Percentiles rank a stretch among this genome's conserved stretches.
These are phyloP conservation scores for Phoxinus dragarum DNA, from an alignment of 2,797 vertebrate genomes.

Conservation along the genomic window DNA sequence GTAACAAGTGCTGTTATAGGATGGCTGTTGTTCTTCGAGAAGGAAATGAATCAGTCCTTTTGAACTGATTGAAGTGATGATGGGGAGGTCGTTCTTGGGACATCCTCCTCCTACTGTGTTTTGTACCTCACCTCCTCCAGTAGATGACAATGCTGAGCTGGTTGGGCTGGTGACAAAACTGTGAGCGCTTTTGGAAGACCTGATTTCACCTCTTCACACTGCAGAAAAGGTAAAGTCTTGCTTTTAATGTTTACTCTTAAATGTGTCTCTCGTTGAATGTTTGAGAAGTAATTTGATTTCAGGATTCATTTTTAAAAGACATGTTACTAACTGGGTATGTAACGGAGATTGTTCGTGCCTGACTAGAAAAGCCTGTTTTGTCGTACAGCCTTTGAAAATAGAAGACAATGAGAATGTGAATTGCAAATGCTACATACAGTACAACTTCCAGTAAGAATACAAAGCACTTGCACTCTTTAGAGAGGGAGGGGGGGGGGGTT, in stretches of 20 bases:
- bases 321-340: neutral
- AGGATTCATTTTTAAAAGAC: neutral
- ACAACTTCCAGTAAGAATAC: neutral
- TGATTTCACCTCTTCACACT: neutral
- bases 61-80: conserved; percentile 1
- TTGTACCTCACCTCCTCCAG: conserved; percentile 16
- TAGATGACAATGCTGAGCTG: neutral
- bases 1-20: neutral
- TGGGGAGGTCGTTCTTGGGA: conserved; percentile 20
- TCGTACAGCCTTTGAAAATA: neutral
- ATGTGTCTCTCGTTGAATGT: neutral
- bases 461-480: neutral
- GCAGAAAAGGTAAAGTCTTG: conserved; percentile 25
- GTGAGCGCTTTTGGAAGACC: neutral
- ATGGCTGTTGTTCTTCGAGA: neutral
- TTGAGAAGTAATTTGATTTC: neutral
- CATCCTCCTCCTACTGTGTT: conserved; percentile 31
- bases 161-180: neutral
- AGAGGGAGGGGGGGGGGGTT: too few species aligned
- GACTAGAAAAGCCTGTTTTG: conserved; percentile 18
- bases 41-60: conserved; percentile 23
- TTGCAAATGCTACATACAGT: neutral
- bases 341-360: neutral
- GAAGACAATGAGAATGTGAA: neutral
- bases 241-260: neutral